Evolutionary conservation across 2,888 invertebrate species (phyloP).

Genomic region (Torymus aiolomorphi): DNA sequence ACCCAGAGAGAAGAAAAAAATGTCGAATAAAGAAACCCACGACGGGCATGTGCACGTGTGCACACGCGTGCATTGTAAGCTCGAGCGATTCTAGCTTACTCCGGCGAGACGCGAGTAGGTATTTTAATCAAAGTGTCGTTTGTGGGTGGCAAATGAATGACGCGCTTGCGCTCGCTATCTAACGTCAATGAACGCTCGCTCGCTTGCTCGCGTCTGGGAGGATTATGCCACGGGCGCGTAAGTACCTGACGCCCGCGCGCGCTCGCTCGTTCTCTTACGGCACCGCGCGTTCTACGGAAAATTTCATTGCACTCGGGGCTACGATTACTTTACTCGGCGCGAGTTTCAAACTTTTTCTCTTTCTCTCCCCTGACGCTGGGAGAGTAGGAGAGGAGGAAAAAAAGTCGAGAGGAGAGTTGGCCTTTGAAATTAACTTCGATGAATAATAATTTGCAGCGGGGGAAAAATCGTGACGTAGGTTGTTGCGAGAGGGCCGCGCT

Average conservation of each 20-base stretch:
- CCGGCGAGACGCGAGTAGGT: slow-evolving; percentile 1
- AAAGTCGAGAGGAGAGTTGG: neutral
- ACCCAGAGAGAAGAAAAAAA: no score
- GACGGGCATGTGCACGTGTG: no score
- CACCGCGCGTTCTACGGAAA: neutral
- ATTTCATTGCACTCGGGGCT: slow-evolving; percentile 24
- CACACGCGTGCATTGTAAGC: no score
- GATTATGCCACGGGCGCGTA: neutral
- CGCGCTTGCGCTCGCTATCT: neutral
- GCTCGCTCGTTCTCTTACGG: neutral
- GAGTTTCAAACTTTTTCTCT: neutral
- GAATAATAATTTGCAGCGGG: neutral
- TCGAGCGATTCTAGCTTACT: slow-evolving; percentile 8
- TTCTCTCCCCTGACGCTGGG: no score
- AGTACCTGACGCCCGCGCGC: slow-evolving; percentile 11
- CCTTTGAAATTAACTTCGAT: neutral
- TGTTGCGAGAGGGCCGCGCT: no score
- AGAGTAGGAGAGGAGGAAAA: no score
- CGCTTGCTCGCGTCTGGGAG: no score
- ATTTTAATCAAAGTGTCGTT: slow-evolving; percentile 50
- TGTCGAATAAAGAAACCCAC: no score
- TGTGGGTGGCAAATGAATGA: slow-evolving; percentile 45
- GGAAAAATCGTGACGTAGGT: no score
- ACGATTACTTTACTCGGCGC: slow-evolving; percentile 26
- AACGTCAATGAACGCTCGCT: slow-evolving; percentile 31